These are phyloP conservation scores for Phymorhynchus buccinoides DNA, from an alignment of 1,140 invertebrate species.

Conservation along the genomic window DNA sequence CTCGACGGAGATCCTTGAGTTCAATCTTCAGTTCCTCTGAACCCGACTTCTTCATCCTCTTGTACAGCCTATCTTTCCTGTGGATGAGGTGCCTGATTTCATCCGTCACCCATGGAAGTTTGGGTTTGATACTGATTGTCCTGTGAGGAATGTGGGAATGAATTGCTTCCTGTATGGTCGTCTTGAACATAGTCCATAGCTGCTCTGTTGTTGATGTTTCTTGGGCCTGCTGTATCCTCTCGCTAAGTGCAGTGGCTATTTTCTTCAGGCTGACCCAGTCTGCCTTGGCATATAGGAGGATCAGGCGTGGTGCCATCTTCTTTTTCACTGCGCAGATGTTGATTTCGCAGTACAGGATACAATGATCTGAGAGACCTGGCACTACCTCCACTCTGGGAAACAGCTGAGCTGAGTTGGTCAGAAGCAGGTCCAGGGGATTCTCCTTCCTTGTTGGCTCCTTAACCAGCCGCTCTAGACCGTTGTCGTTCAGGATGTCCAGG, in stretches of 20 bases:
- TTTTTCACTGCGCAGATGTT: too few species aligned
- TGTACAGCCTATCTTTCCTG: background rate
- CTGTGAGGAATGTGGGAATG: background rate
- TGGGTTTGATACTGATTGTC: background rate
- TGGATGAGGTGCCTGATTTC: background rate
- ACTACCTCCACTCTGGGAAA: too few species aligned
- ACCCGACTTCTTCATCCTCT: background rate
- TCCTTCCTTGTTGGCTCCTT: background rate
- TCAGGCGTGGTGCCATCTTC: too few species aligned
- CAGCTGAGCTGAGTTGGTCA: too few species aligned
- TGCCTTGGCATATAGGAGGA: too few species aligned
- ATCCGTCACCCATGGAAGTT: background rate
- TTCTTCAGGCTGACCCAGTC: background rate
- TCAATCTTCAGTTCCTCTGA: conserved; percentile 15
- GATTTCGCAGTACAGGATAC: too few species aligned
- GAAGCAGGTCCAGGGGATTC: too few species aligned
- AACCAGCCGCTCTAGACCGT: background rate
- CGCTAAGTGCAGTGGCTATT: background rate
- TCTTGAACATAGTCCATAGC: background rate
- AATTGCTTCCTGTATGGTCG: background rate
- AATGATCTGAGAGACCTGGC: too few species aligned
- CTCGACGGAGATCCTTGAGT: background rate
- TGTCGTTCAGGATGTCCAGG: background rate
- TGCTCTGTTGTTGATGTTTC: background rate
- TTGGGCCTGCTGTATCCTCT: background rate